Base-by-base conservation (phyloP, 2,888 invertebrate species). In the Drosophila longiperda region DNA sequence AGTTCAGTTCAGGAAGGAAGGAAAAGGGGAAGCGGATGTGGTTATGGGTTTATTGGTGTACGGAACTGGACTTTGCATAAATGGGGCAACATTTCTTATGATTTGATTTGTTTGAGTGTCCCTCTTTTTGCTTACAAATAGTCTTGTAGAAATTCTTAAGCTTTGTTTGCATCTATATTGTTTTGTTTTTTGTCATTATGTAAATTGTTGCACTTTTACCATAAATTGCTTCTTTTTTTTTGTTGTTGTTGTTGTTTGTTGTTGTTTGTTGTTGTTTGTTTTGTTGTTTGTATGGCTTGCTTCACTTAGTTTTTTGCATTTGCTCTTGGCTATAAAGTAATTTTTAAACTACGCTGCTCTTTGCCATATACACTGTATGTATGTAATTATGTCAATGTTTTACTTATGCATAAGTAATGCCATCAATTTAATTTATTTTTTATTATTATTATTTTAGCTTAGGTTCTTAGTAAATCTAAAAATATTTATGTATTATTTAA, bases 401-500 rank as follows among this genome's bases (percentile, higher is more conserved):
- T 15, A 23, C 45, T 45, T 45, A 45, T 45, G 45, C 23, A 26
- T 69, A 58, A 49, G n/a, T n/a, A 58, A 54, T 65, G 74, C 79
- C 11, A 42, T 69, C n/a, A 49, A 57, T 71, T 65, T 34, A 26
- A 29, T 66, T 59, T 54, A n/a, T 36, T 63, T 40, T 33, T 65
- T n/a, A n/a, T n/a, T 26, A n/a, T 48, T 69, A 34, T 40, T 59
- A 23, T 55, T 73, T 66, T 77, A 78, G 61, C 69, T 81, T 66
- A 70, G 52, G 66, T 52, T 38, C 60, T 65, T 48, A 70, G 72
- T 80, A 79, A 73, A 50, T 76, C 80, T 78, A 74, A 67, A 70
- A 40, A 42, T 66, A 75, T 70, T 66, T 61, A 61, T 65, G 61
- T 40, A 57, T 33, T 67, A 55, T 58, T 66, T 66, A 40, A 52